These are phyloP conservation scores for Malacosoma neustria DNA, from an alignment of 2,888 invertebrate species.

Conservation along the genomic window DNA sequence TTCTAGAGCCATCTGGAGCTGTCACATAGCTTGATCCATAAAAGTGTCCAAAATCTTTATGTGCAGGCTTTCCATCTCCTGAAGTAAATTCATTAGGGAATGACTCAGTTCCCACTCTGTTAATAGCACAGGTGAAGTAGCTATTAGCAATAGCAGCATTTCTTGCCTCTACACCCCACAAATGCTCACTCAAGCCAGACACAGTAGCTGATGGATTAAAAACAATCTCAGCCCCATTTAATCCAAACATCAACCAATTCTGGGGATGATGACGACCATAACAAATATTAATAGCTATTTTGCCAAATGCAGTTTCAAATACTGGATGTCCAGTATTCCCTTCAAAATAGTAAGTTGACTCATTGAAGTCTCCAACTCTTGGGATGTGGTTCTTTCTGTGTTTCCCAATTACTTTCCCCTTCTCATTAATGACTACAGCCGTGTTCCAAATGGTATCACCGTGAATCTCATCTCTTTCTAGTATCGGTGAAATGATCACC, in stretches of 20 bases:
- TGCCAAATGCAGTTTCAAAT: constrained; percentile 89
- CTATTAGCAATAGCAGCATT: constrained; percentile 98
- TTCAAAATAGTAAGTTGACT: constrained; percentile 98
- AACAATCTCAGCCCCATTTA: constrained; percentile 99
- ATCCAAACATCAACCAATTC: constrained; percentile 98
- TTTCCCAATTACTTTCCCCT: constrained; percentile 92
- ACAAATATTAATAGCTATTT: constrained; percentile 96
- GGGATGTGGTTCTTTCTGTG: constrained; percentile 99
- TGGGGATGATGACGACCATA: constrained; percentile 98
- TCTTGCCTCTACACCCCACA: constrained; percentile 97
- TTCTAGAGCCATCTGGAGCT: constrained; percentile 94
- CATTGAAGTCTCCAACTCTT: constrained; percentile 98
- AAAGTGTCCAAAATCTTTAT: constrained; percentile 95
- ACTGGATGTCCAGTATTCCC: constrained; percentile 98
- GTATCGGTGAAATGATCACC: constrained; percentile 95
- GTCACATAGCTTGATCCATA: constrained; percentile 97
- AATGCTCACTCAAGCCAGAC: constrained; percentile 86
- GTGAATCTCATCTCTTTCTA: constrained; percentile 92
- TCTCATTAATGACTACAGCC: constrained; percentile 91
- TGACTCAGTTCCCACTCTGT: constrained; percentile 93
- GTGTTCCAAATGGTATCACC: constrained; percentile 97
- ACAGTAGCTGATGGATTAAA: constrained; percentile 99
- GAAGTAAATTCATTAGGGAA: constrained; percentile 78
- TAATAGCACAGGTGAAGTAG: constrained; percentile 94
- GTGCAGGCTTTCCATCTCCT: constrained; percentile 82